Conservation (phyloP, 2,888 invertebrate genomes). For the Callosobruchus maculatus region DNA sequence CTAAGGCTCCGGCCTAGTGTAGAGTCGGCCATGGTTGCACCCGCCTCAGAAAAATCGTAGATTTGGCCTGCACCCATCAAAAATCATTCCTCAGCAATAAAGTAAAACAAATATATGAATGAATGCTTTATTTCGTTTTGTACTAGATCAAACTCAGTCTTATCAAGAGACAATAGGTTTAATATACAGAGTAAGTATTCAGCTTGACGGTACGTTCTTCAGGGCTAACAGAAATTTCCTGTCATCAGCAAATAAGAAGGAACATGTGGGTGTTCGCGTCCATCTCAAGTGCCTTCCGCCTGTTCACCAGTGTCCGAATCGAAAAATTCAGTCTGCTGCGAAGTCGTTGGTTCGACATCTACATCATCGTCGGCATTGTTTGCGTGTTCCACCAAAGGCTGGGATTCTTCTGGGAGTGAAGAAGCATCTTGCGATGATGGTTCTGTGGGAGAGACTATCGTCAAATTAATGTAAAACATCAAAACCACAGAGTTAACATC, state of each 20-base stretch:
- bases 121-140: neutral
- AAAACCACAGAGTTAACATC: too few relatives aligned
- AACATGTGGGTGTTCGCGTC: neutral
- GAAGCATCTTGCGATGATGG: constrained; percentile 29
- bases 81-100: too few relatives aligned
- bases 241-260: neutral
- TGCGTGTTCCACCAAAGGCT: neutral
- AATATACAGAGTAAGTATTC: neutral
- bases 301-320: neutral
- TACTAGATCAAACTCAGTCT: neutral
- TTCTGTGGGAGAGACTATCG: neutral
- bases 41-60: too few relatives aligned
- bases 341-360: neutral
- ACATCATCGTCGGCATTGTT: neutral
- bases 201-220: neutral
- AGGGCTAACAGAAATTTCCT: neutral
- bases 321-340: neutral
- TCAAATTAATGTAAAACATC: too few relatives aligned
- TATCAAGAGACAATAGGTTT: neutral
- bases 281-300: neutral
- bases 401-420: constrained; percentile 29
- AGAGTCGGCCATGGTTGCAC: too few relatives aligned
- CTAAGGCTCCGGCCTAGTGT: too few relatives aligned
- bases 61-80: too few relatives aligned
- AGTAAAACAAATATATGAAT: neutral